Base-by-base conservation (phyloP, 2,888 invertebrate species). In the Ochropacha duplaris region DNA sequence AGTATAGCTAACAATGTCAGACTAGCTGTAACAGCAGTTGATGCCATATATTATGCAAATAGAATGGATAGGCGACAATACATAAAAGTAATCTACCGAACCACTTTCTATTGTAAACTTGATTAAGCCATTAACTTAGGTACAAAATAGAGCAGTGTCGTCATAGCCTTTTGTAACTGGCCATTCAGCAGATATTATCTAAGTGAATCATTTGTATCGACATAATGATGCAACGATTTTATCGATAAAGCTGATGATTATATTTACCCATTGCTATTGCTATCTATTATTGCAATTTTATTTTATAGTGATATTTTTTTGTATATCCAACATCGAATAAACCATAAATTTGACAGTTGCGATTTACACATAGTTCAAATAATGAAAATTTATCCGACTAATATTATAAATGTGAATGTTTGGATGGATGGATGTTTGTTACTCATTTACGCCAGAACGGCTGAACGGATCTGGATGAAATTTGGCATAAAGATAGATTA, bases 191-290 rank as follows among this genome's bases (percentile, higher is more conserved):
- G 78, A 80, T 78, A 69, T 71, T 76, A 78, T 83, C 83, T 71
- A 72, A 81, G 82, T 83, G 83, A 83, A 81, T 86, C 84, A 83
- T 79, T 74, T 72, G 72, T 74, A 82, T 83, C 78, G 72, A 58
- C 65, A 67, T 68, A 67, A 72, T 76, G n/a, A 81, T 84, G 79
- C 79, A 82, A 78, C 71, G 71, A 79, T 82, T 78, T 80, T 82
- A 84, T 87, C 87, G 89, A 88, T 88, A 82, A 79, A 79, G 78
- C 81, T 80, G 82, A 84, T n/a, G 83, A 81, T 78, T 75, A 76
- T 81, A 82, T 81, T 74, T 78, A 57, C 60, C 12, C 54, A 60
- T 58, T 62, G n/a, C n/a, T n/a, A n/a, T n/a, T n/a, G n/a, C n/a
- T n/a, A 66, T 60, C 55, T 61, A 61, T 63, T 57, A 57, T 64